These are phyloP conservation scores for Myotis pilosus DNA, from an alignment of 2,797 vertebrate genomes.

Conservation along the genomic window DNA sequence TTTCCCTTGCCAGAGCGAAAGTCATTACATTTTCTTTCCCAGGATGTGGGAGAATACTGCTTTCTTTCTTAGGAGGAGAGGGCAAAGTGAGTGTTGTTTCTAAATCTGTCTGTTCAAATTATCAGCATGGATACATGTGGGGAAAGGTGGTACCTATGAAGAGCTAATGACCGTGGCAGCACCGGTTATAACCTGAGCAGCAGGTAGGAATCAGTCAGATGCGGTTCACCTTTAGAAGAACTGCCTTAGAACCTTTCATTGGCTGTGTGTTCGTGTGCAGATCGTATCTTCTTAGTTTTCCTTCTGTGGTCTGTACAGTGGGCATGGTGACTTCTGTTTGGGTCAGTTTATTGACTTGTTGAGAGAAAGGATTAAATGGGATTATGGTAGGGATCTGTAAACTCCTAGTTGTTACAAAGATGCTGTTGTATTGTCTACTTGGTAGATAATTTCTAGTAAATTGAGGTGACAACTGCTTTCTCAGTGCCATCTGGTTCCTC, in stretches of 20 bases:
- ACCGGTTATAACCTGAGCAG: not conserved
- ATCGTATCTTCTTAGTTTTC: not conserved
- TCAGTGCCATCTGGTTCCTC: not conserved
- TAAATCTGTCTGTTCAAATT: not conserved
- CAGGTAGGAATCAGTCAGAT: not conserved
- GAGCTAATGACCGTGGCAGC: not conserved
- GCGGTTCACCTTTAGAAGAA: not conserved
- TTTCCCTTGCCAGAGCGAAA: slow-evolving; percentile 39
- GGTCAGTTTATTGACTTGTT: not conserved
- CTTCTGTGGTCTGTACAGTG: not conserved
- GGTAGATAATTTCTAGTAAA: not conserved
- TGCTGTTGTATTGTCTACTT: not conserved
- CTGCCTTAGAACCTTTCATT: not conserved
- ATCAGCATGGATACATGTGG: not conserved
- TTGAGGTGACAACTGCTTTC: not conserved
- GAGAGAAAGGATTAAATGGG: not conserved
- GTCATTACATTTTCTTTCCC: slow-evolving; percentile 33
- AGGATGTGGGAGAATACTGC: not conserved
- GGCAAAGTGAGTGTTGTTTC: not conserved
- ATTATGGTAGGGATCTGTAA: not conserved
- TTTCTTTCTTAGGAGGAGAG: not conserved
- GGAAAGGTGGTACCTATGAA: not conserved
- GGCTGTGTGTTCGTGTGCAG: not conserved
- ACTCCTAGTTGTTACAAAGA: not conserved
- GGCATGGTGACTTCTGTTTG: not conserved